Base-by-base conservation (phyloP, 2,797 vertebrate genomes). In the Podarcis siculus region DNA sequence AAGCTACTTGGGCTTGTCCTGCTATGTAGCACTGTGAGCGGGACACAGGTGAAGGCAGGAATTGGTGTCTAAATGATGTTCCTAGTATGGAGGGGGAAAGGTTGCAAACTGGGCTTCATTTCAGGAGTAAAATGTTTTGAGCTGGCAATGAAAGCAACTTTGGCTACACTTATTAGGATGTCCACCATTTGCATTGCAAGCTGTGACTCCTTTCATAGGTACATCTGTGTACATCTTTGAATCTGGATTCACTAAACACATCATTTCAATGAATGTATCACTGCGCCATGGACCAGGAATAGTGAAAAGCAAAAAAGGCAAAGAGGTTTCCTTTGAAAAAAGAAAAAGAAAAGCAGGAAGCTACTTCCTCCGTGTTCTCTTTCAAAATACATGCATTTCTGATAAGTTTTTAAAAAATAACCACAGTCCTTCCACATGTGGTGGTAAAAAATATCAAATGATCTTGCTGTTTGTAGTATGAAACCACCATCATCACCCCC, bases 401-500 rank as follows among this genome's bases (percentile, higher is more conserved):
- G 88, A 92, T 77, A 94, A 92, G 12, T 69, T 49, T 49, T 49
- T 13, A 85, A 91, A 92, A 87, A 91, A 37, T 91, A 93, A 89
- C 25, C 75, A 61, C 79, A 89, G 30, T 55, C 91, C 66, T 66
- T 55, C 32, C 64, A 92, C 85, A 90, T 12, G 19, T 19, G 58
- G 88, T 90, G 94, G 69, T 92, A 45, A 61, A 17, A 61, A 21
- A 25, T 58, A 93, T 84, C 66, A 82, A 67, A 93, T 89, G 82
- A 94, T 95, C 87, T 91, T 35, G 39, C 71, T 94, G 90, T 88
- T 82, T 92, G 86, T 58, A 87, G 55, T 93, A 77, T 58, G 95
- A 91, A 49, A 37, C 1, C 82, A 42, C 85, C 78, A 72, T 1
- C 27, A 45, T 10, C 32, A 27, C 1, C 5, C 12, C 7, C 15